Base-by-base conservation (phyloP, 2,888 invertebrate genomes). In the Agapetus fuscipes region DNA sequence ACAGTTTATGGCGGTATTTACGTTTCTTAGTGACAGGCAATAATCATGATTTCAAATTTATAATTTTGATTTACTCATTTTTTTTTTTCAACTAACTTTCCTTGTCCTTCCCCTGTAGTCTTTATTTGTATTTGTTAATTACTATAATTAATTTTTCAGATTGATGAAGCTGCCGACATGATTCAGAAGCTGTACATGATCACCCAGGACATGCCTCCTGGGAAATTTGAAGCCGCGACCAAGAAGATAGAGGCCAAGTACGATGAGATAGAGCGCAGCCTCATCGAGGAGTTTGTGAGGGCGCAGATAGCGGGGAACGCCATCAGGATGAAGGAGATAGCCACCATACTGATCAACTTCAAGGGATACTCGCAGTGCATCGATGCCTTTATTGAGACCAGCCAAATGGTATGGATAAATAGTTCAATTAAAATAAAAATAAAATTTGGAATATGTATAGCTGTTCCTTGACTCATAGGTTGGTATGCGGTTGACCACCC, bases 341-440 rank as follows among this genome's bases (percentile, higher is more conserved):
- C 97, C 0, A 77, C 76, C 36, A 86, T 96, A 31, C 70, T 98
- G 53, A 87, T 89, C 0, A 90, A 96, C 55, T 98, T 98, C 56
- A 96, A 95, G 67, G 89, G 94, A 2, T 97, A 96, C 61, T 85
- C 89, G 0, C 88, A 93, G 51, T 97, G 96, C 62, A 81, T 98
- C 34, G 89, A 97, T 68, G 91, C 93, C 1, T 98, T 88, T 57
- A 96, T 98, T 54, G 94, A 95, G 57, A 89, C 94, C 51, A 89
- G 94, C 60, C 95, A 96, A 71, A 81, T 85, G 78, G 87, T 85
- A 67, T n/a, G n/a, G n/a, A n/a, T n/a, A n/a, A n/a, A n/a, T n/a
- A n/a, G n/a, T n/a, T n/a, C n/a, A n/a, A n/a, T n/a, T n/a, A 34
- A 17, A 29, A 3, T 6, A n/a, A 15, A 13, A 16, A 48, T 33